Base-by-base conservation (phyloP, 2,888 invertebrate genomes). In the Epicampocera succincta region DNA sequence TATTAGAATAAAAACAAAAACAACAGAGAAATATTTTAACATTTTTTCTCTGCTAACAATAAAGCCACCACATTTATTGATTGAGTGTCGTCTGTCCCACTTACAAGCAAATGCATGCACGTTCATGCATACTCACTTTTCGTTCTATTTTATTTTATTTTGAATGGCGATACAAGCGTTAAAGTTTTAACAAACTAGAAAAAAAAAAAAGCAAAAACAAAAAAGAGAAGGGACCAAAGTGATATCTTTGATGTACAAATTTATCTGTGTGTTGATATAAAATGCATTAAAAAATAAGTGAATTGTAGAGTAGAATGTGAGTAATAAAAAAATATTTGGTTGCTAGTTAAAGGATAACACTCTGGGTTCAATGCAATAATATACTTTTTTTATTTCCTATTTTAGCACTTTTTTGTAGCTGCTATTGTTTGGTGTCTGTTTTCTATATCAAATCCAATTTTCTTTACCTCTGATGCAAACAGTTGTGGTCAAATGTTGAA, bases 21-120 rank as follows among this genome's bases (percentile, higher is more conserved):
- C 25, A 42, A 68, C 29, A 4, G 19, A 33, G 2, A 19, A 25
- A 29, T n/a, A 38, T 6, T 38, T 33, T 33, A 19, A 29, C 17
- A 85, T 84, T 87, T 85, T 87, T 86, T 33, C 84, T 21, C 15
- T 54, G 38, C 54, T 63, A 61, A 38, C 46, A 25, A 46, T 38
- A 68, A 61, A 61, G 85, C 84, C 84, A 87, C 87, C 85, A 87
- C 86, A 87, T 87, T 87, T 87, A 88, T 88, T 88, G 88, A 88
- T 87, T 87, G 87, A 87, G 88, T 87, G 63, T 76, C 17, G 60
- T 60, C 66, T 68, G 33, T 66, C 65, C 65, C 15, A 33, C 29
- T 50, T 46, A 44, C 12, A 33, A 33, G 8, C 33, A 33, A 33
- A 33, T 33, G 33, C 8, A 33, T 33, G 33, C 3, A 33, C 33